These are phyloP conservation scores for Drosophila lacertosa DNA, from an alignment of 1,140 invertebrate genomes.

Conservation along the genomic window DNA sequence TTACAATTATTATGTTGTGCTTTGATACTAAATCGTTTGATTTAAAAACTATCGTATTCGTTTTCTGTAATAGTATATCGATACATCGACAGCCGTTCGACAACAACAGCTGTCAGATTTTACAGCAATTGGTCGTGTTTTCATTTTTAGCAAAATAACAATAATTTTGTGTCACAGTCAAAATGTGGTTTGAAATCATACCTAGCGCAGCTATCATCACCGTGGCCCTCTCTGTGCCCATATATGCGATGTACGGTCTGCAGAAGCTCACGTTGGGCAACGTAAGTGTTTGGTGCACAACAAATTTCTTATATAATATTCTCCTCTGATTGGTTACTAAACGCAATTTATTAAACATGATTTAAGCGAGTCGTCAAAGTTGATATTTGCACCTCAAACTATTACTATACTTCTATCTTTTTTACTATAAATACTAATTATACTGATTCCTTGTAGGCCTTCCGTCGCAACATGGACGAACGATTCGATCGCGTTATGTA, in stretches of 20 bases:
- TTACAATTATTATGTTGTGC: neutral
- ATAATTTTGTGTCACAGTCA: slow-evolving; percentile 38
- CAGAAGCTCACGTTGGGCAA: slow-evolving; percentile 86
- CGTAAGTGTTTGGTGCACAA: slow-evolving; percentile 83
- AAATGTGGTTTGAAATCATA: slow-evolving; percentile 88
- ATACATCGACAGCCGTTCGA: slow-evolving; percentile 21
- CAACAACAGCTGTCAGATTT: slow-evolving; percentile 37
- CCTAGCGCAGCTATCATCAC: slow-evolving; percentile 86
- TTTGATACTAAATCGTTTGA: neutral
- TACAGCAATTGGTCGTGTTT: slow-evolving; percentile 30
- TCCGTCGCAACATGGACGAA: slow-evolving; percentile 84
- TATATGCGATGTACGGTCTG: slow-evolving; percentile 86
- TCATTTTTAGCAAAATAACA: slow-evolving; percentile 51
- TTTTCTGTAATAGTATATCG: slow-evolving; percentile 10
- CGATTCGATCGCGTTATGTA: slow-evolving; percentile 85
- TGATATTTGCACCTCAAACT: slow-evolving; percentile 14
- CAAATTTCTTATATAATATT: slow-evolving; percentile 78
- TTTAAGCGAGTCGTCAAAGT: slow-evolving; percentile 18
- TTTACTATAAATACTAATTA: slow-evolving; percentile 25
- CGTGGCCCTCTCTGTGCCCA: slow-evolving; percentile 85
- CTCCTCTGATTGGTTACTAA: slow-evolving; percentile 45
- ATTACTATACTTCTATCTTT: slow-evolving; percentile 8
- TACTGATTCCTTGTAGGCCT: slow-evolving; percentile 80
- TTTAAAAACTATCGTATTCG: neutral
- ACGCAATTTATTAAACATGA: slow-evolving; percentile 66